Conservation (phyloP, 2,113 vertebrate species). For the Aythya baeri region DNA sequence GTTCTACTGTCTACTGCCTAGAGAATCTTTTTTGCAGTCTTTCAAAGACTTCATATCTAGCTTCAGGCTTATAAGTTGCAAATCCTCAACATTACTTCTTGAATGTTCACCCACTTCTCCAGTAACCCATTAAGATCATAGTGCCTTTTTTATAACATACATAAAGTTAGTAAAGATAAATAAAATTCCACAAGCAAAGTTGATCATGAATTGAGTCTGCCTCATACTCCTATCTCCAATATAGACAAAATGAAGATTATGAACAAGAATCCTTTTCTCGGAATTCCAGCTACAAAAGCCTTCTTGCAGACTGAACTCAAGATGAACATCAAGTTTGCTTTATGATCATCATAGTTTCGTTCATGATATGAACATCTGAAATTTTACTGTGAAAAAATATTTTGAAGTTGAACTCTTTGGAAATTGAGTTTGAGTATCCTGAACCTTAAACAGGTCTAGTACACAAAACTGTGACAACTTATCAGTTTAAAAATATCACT, state of each 20-base stretch:
- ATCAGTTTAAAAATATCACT: conserved; percentile 37
- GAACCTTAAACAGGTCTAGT: neutral
- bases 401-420: neutral
- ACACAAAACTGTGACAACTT: neutral
- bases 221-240: neutral
- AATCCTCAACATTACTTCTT: neutral
- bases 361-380: neutral
- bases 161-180: neutral
- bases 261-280: neutral
- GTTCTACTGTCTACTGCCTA: neutral
- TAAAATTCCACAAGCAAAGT: neutral
- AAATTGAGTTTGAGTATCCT: neutral
- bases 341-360: neutral
- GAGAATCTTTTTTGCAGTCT: neutral
- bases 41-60: neutral
- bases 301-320: neutral
- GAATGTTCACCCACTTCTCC: neutral
- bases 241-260: rapidly evolving
- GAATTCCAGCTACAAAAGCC: neutral
- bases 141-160: neutral
- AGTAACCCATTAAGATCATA: neutral
- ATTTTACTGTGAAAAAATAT: neutral
- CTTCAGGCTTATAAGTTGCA: neutral
- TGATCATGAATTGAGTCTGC: neutral
- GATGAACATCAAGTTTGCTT: neutral